phyloP scores from a whole-genome alignment of 2,797 vertebrate genomes.

The Choloepus didactylus region DNA sequence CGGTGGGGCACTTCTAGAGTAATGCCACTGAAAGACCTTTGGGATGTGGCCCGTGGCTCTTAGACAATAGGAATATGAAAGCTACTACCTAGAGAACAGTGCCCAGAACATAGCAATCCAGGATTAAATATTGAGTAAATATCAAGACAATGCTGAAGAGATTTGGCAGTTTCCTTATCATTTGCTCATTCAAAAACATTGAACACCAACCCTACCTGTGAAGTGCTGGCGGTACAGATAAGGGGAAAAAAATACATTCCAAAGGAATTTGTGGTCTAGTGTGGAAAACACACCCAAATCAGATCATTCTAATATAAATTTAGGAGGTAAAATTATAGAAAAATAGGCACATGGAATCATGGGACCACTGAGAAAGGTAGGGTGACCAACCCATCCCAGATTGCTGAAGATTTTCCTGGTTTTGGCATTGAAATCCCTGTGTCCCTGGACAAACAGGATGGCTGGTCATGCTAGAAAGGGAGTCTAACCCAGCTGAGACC shows the following conservation, averaged over 20 bases:
- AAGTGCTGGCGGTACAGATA: background rate
- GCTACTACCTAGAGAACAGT: rapidly evolving
- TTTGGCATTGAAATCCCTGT: background rate
- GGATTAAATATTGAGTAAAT: rapidly evolving
- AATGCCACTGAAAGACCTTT: background rate
- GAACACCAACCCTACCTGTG: background rate
- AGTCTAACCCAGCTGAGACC: rapidly evolving
- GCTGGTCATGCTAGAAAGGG: background rate
- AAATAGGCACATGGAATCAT: background rate
- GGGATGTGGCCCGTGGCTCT: background rate
- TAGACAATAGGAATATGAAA: background rate
- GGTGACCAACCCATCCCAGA: background rate
- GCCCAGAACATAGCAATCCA: rapidly evolving
- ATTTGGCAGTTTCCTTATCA: background rate
- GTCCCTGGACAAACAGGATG: rapidly evolving
- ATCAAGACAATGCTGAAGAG: background rate
- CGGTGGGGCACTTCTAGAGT: background rate
- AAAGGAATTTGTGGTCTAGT: background rate
- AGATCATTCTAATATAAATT: background rate
- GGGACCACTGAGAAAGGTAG: background rate
- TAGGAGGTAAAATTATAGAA: background rate
- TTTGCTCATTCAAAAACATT: background rate
- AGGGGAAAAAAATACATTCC: background rate
- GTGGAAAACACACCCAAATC: background rate
- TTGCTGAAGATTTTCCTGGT: background rate